Percentiles rank a stretch among this genome's conserved stretches.
phyloP scores from a whole-genome alignment of 2,113 vertebrate genomes.

The Pygoscelis adeliae region DNA sequence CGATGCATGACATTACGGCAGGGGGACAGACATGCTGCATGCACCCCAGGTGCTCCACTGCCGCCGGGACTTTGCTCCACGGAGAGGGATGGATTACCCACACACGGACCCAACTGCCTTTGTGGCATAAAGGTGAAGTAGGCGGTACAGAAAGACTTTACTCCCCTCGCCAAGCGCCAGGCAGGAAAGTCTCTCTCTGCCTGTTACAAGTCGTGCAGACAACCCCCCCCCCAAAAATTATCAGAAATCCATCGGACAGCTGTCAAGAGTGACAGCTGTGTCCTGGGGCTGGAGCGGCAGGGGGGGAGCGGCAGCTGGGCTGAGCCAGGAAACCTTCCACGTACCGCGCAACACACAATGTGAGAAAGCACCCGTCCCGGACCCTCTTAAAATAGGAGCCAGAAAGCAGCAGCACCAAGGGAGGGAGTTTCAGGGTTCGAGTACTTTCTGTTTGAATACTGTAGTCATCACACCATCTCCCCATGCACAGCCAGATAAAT shows the following conservation, averaged over 20 bases:
- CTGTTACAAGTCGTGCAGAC: fast-evolving
- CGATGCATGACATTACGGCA: fast-evolving
- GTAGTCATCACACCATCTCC: neutral
- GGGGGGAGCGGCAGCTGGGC: neutral
- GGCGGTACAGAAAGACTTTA: neutral
- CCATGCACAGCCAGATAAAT: neutral
- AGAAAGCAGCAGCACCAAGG: neutral
- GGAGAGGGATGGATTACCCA: neutral
- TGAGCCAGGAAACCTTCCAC: neutral
- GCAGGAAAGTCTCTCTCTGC: neutral
- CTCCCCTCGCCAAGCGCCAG: neutral
- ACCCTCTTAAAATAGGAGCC: neutral
- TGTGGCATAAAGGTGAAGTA: fast-evolving
- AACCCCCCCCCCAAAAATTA: neutral
- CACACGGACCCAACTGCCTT: fast-evolving
- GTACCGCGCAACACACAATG: neutral
- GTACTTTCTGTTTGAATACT: neutral
- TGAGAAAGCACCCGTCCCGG: neutral
- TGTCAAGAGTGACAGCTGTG: neutral
- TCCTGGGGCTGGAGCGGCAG: neutral
- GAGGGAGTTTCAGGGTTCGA: neutral
- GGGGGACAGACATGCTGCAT: neutral
- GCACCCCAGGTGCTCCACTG: neutral
- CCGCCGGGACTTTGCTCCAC: fast-evolving
- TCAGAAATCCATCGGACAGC: neutral